Evolutionary conservation across 2,888 invertebrate species (phyloP).

Genomic region (Prosopocoilus inquinatus): DNA sequence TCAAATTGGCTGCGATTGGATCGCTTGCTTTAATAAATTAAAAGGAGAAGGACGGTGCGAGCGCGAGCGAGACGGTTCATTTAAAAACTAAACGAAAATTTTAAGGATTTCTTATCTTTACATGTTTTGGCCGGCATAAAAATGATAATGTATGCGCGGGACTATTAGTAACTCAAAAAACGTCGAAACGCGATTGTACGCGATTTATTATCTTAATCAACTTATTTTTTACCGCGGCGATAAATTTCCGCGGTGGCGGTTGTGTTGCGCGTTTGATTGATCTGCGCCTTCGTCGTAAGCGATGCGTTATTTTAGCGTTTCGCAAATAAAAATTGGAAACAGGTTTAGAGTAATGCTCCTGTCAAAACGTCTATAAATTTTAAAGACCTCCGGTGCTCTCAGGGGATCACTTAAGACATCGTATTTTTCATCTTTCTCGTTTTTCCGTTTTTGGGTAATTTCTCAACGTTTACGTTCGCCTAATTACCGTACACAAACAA

Average conservation of each 20-base stretch:
- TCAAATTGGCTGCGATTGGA: slow-evolving; percentile 1
- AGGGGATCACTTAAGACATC: no score
- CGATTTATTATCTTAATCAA: slow-evolving; percentile 10
- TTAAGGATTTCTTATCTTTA: slow-evolving; percentile 2
- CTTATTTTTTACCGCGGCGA: not conserved
- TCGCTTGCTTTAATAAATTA: slow-evolving; percentile 3
- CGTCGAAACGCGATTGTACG: slow-evolving; percentile 6
- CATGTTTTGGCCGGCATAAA: slow-evolving; percentile 3
- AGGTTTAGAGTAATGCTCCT: slow-evolving; percentile 24
- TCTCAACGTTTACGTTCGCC: no score
- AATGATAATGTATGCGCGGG: slow-evolving; percentile 3
- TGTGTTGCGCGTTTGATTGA: slow-evolving; percentile 17
- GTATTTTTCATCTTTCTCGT: no score
- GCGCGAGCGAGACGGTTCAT: not conserved
- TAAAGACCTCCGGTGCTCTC: not conserved
- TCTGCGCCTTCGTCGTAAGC: slow-evolving; percentile 23
- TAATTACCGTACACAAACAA: no score
- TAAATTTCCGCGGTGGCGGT: not conserved
- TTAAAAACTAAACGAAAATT: slow-evolving; percentile 3
- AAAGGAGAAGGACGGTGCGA: not conserved
- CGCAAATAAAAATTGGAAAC: slow-evolving; percentile 26
- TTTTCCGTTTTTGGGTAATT: no score
- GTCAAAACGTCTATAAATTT: slow-evolving; percentile 25
- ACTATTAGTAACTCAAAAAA: slow-evolving; percentile 5
- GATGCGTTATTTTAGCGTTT: slow-evolving; percentile 24